phyloP scores from a whole-genome alignment of 1,140 invertebrate species.

The Cydia pomonella region DNA sequence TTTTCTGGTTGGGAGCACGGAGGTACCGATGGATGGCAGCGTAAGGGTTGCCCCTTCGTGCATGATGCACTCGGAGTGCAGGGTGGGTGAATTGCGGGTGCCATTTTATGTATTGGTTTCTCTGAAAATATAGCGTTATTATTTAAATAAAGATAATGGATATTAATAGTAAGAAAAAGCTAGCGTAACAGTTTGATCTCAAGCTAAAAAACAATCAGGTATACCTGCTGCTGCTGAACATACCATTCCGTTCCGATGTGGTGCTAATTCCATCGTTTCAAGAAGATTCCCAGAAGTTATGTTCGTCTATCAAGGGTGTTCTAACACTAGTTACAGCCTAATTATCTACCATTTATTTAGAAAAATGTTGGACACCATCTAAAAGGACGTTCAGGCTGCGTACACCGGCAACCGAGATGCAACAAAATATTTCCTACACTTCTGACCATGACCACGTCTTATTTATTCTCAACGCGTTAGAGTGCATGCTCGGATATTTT shows the following conservation, averaged over 20 bases:
- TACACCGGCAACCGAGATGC: no score
- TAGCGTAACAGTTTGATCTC: neutral
- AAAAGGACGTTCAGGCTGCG: no score
- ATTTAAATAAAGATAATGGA: neutral
- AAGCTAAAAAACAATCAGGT: neutral
- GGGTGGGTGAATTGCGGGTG: slow-evolving; percentile 62
- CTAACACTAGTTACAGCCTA: no score
- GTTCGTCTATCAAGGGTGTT: no score
- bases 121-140: slow-evolving; percentile 47
- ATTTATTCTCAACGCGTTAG: no score
- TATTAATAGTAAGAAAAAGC: neutral
- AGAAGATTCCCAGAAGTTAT: no score
- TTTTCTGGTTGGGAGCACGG: slow-evolving; percentile 65
- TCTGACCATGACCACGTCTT: no score
- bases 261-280: no score
- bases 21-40: slow-evolving; percentile 65
- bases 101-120: slow-evolving; percentile 50
- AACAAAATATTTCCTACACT: no score
- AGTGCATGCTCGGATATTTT: no score
- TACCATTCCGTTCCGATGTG: neutral
- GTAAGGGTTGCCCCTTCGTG: slow-evolving; percentile 42
- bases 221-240: neutral
- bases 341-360: no score
- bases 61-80: slow-evolving; percentile 67
- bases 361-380: no score